phyloP scores from a whole-genome alignment of 2,113 vertebrate species.

The Elephas maximus region DNA sequence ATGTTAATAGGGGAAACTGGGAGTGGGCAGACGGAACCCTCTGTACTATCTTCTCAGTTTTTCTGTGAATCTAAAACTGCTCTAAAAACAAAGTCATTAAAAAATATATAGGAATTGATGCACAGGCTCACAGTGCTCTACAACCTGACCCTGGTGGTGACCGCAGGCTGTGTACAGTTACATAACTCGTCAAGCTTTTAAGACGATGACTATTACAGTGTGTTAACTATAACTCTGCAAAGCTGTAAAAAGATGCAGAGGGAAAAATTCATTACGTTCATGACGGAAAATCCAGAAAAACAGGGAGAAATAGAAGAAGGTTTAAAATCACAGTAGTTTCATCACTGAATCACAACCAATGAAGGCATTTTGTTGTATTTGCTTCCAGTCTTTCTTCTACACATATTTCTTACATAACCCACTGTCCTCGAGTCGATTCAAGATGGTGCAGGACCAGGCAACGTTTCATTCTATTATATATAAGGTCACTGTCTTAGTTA shows the following conservation, averaged over 20 bases:
- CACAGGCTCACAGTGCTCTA: not conserved
- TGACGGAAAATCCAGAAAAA: not conserved
- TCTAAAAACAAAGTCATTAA: too few species aligned
- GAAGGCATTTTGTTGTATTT: not conserved
- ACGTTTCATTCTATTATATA: too few species aligned
- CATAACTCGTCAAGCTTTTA: not conserved
- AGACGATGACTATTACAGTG: not conserved
- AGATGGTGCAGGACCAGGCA: too few species aligned
- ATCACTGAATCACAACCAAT: not conserved
- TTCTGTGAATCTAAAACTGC: too few species aligned
- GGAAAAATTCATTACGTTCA: not conserved
- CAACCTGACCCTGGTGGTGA: rapidly evolving
- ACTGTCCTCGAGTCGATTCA: too few species aligned
- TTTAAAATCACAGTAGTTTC: not conserved
- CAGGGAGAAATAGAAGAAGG: not conserved
- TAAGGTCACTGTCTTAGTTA: too few species aligned
- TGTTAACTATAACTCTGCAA: too few species aligned
- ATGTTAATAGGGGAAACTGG: not conserved
- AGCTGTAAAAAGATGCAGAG: not conserved
- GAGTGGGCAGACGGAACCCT: not conserved
- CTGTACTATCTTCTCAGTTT: not conserved
- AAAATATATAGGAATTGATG: not conserved
- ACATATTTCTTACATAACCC: too few species aligned
- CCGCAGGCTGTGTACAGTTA: rapidly evolving
- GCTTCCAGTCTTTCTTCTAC: not conserved